A percentile compares a stretch with the other conserved stretches of the same genome.
These are phyloP conservation scores for Psix sp. DNA, from an alignment of 1,140 invertebrate species.

Conservation along the genomic window DNA sequence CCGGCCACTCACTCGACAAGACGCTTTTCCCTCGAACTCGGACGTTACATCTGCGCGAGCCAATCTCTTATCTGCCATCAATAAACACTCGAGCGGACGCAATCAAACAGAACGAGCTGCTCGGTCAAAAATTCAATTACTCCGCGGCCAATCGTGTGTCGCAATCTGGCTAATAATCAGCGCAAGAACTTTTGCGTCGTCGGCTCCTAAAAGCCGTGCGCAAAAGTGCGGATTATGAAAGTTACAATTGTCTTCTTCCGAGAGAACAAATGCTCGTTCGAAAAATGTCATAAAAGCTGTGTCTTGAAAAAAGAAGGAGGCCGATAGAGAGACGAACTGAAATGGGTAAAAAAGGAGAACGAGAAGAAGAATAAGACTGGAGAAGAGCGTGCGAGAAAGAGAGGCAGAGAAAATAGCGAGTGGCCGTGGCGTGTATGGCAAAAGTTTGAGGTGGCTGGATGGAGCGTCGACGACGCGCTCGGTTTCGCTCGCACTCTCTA, in stretches of 20 bases:
- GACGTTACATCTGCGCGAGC: conserved; percentile 3
- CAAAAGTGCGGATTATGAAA: conserved; percentile 30
- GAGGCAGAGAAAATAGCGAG: conserved; percentile 28
- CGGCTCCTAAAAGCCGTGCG: conserved; percentile 5
- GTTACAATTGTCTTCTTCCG: conserved; percentile 8
- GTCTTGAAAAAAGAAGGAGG: conserved; percentile 31
- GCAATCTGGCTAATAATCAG: conserved; percentile 24
- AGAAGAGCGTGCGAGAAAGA: too few species aligned
- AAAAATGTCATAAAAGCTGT: conserved; percentile 28
- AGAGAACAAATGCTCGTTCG: conserved; percentile 8
- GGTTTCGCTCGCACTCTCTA: conserved; percentile 4
- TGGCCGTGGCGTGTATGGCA: conserved; percentile 43
- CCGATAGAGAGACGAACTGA: too few species aligned
- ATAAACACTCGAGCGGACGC: conserved; percentile 15
- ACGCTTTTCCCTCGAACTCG: conserved; percentile 3
- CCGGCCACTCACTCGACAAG: conserved; percentile 17
- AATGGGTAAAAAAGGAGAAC: too few species aligned
- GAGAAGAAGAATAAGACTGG: too few species aligned
- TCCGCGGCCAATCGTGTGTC: conserved; percentile 34
- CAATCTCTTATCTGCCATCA: conserved; percentile 35
- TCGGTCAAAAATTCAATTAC: conserved; percentile 43
- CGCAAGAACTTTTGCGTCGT: too few species aligned
- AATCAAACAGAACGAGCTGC: conserved; percentile 9
- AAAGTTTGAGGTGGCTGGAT: conserved; percentile 51
- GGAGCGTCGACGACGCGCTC: conserved; percentile 28